Evolutionary conservation across 1,140 invertebrate species (phyloP).

Genomic region (Danaus melanippus): DNA sequence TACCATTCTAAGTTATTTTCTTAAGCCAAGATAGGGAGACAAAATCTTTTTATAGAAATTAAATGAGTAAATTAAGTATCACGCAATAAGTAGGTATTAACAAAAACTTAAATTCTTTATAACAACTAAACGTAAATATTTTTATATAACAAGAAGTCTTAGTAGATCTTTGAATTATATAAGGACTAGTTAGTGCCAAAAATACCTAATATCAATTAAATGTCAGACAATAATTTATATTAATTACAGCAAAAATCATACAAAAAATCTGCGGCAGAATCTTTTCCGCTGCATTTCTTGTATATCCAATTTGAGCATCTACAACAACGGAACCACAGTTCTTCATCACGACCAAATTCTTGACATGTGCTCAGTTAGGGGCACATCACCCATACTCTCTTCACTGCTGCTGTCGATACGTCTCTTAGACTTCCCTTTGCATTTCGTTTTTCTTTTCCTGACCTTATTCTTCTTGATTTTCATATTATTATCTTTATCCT

Average conservation of each 20-base stretch:
- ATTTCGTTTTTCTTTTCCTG: conserved; percentile 7
- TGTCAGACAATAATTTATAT: neutral
- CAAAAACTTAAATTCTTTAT: conserved; percentile 1
- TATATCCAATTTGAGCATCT: conserved; percentile 8
- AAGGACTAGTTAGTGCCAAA: conserved; percentile 5
- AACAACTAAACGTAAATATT: conserved; percentile 6
- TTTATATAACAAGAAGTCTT: conserved; percentile 6
- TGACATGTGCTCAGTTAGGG: conserved; percentile 7
- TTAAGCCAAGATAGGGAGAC: too few relatives aligned
- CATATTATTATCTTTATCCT: too few relatives aligned
- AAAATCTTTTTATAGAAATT: too few relatives aligned
- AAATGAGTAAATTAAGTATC: conserved; percentile 4
- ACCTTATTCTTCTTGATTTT: conserved; percentile 8
- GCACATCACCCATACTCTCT: conserved; percentile 10
- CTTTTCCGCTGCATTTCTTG: conserved; percentile 10
- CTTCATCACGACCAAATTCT: conserved; percentile 6
- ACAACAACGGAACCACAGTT: conserved; percentile 8
- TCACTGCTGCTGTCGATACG: conserved; percentile 9
- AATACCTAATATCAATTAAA: conserved; percentile 7
- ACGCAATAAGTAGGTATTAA: conserved; percentile 2
- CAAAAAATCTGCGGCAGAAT: conserved; percentile 7
- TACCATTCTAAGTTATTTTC: too few relatives aligned
- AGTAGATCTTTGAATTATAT: conserved; percentile 4
- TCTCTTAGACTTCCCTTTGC: conserved; percentile 11
- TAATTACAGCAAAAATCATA: neutral